A percentile compares a stretch with the other conserved stretches of the same genome.
Evolutionary conservation across 2,113 vertebrate genomes (phyloP).

Genomic region (Periophthalmus modestus): DNA sequence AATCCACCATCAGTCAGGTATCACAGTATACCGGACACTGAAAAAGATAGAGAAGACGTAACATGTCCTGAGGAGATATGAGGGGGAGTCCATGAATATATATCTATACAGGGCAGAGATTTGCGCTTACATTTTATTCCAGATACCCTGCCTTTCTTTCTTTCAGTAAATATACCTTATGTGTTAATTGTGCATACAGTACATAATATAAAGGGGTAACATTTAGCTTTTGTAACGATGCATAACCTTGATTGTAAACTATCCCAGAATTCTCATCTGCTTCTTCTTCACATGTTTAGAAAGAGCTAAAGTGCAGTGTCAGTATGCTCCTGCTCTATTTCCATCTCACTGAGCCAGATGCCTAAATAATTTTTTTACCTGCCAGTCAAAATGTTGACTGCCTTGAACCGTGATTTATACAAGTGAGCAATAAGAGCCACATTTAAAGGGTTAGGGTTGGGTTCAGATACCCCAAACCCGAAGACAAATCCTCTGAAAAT

Average conservation of each 20-base stretch:
- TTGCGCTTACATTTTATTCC: not conserved
- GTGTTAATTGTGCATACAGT: not conserved
- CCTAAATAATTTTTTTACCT: not conserved
- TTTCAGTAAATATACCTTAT: not conserved
- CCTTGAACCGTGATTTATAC: not conserved
- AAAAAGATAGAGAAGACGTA: conserved; percentile 20
- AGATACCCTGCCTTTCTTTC: not conserved
- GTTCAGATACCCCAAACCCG: not conserved
- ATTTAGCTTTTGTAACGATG: not conserved
- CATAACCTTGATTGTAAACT: not conserved
- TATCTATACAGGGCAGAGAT: conserved; percentile 34
- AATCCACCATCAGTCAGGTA: conserved; percentile 32
- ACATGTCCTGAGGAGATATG: not conserved
- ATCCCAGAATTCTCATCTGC: not conserved
- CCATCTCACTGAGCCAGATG: conserved; percentile 8
- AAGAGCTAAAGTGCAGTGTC: not conserved
- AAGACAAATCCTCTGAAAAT: conserved; percentile 6
- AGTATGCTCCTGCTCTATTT: not conserved
- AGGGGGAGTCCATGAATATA: conserved; percentile 27
- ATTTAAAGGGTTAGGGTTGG: conserved; percentile 14
- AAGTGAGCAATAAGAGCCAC: not conserved
- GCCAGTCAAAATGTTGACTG: not conserved
- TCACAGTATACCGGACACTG: conserved; percentile 14
- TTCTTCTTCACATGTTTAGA: not conserved
- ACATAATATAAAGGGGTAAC: not conserved